phyloP scores from a whole-genome alignment of 2,113 vertebrate species.

The Clarias macrocephalus region DNA sequence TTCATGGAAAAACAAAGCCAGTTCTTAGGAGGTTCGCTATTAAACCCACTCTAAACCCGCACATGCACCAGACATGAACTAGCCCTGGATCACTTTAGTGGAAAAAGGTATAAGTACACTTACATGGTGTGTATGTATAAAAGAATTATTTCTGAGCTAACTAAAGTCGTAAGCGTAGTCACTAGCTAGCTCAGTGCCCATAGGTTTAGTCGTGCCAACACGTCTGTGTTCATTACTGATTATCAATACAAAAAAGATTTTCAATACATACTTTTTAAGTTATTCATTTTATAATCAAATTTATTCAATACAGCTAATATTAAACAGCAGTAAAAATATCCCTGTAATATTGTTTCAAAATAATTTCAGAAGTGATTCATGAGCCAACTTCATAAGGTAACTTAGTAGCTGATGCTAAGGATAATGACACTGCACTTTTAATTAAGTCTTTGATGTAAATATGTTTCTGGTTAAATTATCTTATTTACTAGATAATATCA shows the following conservation, averaged over 20 bases:
- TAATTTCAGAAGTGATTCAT: too few relatives aligned
- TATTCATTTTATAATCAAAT: background rate
- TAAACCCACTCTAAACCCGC: too few relatives aligned
- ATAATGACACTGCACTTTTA: background rate
- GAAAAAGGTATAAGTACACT: background rate
- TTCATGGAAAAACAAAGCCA: too few relatives aligned
- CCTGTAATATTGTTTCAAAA: background rate
- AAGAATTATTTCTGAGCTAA: background rate
- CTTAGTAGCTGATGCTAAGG: background rate
- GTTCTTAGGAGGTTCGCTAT: too few relatives aligned
- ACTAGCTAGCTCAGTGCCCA: background rate
- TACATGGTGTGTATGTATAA: background rate
- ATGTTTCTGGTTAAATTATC: background rate
- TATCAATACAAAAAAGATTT: too few relatives aligned
- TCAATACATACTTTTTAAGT: too few relatives aligned
- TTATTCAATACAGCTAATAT: background rate
- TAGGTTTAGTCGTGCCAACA: too few relatives aligned
- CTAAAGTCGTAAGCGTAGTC: background rate
- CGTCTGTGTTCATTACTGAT: too few relatives aligned
- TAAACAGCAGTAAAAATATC: background rate
- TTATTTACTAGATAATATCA: background rate
- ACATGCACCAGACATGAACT: too few relatives aligned
- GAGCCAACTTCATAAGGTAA: too few relatives aligned
- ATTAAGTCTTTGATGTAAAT: background rate
- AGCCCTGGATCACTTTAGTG: too few relatives aligned